phyloP scores from a whole-genome alignment of 2,113 vertebrate species.

The Notiomystis cincta region DNA sequence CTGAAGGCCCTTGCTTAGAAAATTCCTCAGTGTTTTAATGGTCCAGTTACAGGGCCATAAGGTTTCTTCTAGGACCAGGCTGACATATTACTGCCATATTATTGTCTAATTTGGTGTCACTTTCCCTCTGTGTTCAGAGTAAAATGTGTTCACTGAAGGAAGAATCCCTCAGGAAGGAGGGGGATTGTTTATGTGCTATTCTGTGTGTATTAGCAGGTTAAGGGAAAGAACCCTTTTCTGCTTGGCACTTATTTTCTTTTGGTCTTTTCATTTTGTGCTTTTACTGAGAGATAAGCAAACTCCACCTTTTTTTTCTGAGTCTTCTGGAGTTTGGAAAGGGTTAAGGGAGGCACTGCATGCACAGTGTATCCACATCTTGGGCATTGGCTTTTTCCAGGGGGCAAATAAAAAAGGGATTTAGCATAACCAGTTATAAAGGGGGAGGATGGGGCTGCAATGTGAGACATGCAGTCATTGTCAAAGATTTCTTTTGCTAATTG shows the following conservation, averaged over 20 bases:
- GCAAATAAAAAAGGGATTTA: background rate
- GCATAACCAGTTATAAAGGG: background rate
- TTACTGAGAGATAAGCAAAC: background rate
- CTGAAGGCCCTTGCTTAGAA: background rate
- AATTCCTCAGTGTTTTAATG: background rate
- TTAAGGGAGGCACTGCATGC: background rate
- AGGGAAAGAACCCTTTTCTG: background rate
- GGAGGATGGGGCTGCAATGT: background rate
- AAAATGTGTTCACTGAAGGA: background rate
- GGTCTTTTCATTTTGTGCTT: background rate
- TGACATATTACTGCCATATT: background rate
- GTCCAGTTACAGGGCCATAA: too few relatives aligned
- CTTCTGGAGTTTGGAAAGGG: background rate
- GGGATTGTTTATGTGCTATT: background rate
- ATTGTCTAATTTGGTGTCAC: background rate
- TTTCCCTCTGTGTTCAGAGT: background rate
- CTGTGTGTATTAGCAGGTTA: background rate
- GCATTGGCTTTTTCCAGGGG: background rate
- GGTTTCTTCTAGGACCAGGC: background rate
- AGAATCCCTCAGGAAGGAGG: background rate
- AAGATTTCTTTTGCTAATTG: background rate
- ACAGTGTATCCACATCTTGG: background rate
- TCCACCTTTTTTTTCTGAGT: background rate
- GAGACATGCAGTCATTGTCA: background rate
- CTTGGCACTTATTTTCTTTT: background rate